These are phyloP conservation scores for Drosophila sp. DNA, from an alignment of 1,140 invertebrate species.

Conservation along the genomic window DNA sequence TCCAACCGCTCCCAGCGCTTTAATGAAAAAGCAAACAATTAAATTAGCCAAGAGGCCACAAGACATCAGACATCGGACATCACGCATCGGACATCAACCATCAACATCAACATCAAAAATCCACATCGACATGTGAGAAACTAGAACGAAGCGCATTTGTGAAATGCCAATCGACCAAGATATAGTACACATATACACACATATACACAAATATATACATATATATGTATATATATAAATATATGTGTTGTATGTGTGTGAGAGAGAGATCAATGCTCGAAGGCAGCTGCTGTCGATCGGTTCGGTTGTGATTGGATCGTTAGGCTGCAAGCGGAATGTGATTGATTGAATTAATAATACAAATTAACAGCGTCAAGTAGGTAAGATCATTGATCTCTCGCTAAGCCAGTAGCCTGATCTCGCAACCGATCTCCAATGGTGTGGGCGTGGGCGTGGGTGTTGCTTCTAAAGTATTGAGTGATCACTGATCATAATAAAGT, in stretches of 20 bases:
- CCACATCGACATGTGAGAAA: constrained; percentile 58
- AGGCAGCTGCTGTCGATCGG: constrained; percentile 67
- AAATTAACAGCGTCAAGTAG: constrained; percentile 80
- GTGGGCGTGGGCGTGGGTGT: constrained; percentile 39
- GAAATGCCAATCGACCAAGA: constrained; percentile 69
- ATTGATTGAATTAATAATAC: constrained; percentile 82
- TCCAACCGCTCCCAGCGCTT: constrained; percentile 39
- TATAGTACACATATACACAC: constrained; percentile 29
- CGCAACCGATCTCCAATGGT: not conserved
- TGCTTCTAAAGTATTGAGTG: constrained; percentile 30
- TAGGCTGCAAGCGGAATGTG: constrained; percentile 51
- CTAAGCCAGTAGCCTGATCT: constrained; percentile 30
- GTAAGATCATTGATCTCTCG: constrained; percentile 74
- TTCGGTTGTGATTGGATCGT: constrained; percentile 56
- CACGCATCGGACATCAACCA: constrained; percentile 22
- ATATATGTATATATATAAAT: constrained; percentile 4
- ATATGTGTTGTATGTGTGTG: not conserved
- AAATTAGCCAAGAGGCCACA: constrained; percentile 78
- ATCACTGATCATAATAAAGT: constrained; percentile 45
- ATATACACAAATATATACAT: no score
- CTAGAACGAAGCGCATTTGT: constrained; percentile 78
- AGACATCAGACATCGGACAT: constrained; percentile 6
- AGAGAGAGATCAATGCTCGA: constrained; percentile 71
- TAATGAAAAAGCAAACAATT: constrained; percentile 81
- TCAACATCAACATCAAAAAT: constrained; percentile 43